Conservation (phyloP, 2,113 vertebrate genomes). For the Etheostoma cragini region DNA sequence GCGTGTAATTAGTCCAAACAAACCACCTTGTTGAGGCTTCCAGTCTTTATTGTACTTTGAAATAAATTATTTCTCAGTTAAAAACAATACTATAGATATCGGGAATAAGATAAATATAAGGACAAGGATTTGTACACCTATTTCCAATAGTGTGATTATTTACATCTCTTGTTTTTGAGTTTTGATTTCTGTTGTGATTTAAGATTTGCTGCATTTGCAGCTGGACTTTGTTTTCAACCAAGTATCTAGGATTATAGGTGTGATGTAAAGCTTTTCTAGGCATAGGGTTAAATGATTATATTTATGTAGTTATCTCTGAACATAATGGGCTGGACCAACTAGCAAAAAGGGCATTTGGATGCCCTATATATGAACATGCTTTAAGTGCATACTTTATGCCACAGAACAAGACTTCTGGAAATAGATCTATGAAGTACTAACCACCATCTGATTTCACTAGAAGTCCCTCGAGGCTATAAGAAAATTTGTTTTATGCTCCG, state of each 20-base stretch:
- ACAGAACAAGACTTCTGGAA: constrained; percentile 34
- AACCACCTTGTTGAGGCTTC: constrained; percentile 68
- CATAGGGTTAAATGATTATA: constrained; percentile 52
- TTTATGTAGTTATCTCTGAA: constrained; percentile 44
- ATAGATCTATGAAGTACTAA: constrained; percentile 8
- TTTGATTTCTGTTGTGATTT: constrained; percentile 42
- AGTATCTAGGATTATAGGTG: constrained; percentile 50
- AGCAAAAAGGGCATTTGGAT: constrained; percentile 32
- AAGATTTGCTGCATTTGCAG: constrained; percentile 30
- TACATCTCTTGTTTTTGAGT: constrained; percentile 70
- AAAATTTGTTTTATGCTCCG: constrained; percentile 7
- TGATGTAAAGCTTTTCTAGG: constrained; percentile 70
- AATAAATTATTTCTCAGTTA: constrained; percentile 77
- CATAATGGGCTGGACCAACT: constrained; percentile 42
- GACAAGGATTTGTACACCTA: constrained; percentile 80
- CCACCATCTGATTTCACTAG: constrained; percentile 11
- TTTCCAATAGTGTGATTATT: constrained; percentile 79
- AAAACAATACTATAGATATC: constrained; percentile 80
- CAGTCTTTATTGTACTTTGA: constrained; percentile 82
- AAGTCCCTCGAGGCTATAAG: neutral
- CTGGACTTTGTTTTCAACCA: constrained; percentile 28
- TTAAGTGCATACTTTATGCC: constrained; percentile 45
- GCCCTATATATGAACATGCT: constrained; percentile 50
- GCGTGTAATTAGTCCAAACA: constrained; percentile 56
- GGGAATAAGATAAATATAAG: constrained; percentile 81